A percentile compares a stretch with the other conserved stretches of the same genome.
phyloP scores from a whole-genome alignment of 2,888 invertebrate species.

The Abrostola tripartita region DNA sequence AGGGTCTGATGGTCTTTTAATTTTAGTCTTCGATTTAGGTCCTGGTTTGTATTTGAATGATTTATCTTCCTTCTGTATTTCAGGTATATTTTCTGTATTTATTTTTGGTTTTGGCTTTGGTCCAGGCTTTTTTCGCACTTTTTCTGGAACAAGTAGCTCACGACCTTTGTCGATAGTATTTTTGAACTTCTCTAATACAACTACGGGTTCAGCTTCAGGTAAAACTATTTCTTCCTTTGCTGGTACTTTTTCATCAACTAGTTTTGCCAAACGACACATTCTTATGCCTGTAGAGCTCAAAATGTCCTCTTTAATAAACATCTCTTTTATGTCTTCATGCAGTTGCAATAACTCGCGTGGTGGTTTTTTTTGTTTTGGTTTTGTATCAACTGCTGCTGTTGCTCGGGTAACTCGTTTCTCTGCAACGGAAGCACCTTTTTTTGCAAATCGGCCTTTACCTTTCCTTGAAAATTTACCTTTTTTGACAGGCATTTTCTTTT shows the following conservation, averaged over 20 bases:
- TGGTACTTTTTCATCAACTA: conserved; percentile 73
- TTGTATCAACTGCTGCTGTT: conserved; percentile 44
- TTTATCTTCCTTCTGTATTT: conserved; percentile 40
- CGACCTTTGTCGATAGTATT: conserved; percentile 46
- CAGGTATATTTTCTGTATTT: conserved; percentile 34
- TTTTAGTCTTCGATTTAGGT: conserved; percentile 76
- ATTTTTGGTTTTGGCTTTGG: conserved; percentile 66
- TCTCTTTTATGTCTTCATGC: conserved; percentile 91
- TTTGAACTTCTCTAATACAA: conserved; percentile 72
- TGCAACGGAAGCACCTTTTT: conserved; percentile 26
- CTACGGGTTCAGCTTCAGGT: conserved; percentile 63
- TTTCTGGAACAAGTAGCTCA: conserved; percentile 51
- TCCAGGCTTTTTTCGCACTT: conserved; percentile 63
- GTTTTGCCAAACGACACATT: conserved; percentile 89
- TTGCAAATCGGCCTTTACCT: conserved; percentile 44
- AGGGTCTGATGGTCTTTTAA: conserved; percentile 67
- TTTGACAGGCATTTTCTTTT: conserved; percentile 38
- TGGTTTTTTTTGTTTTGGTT: conserved; percentile 64
- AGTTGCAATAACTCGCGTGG: conserved; percentile 89
- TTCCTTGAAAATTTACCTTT: conserved; percentile 46
- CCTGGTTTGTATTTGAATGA: conserved; percentile 67
- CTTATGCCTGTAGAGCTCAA: conserved; percentile 89
- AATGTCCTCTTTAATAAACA: conserved; percentile 90
- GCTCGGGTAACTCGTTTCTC: conserved; percentile 64
- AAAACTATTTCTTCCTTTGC: conserved; percentile 58